Evolutionary conservation across 2,797 vertebrate species (phyloP).

Genomic region (Gallirallus australis): DNA sequence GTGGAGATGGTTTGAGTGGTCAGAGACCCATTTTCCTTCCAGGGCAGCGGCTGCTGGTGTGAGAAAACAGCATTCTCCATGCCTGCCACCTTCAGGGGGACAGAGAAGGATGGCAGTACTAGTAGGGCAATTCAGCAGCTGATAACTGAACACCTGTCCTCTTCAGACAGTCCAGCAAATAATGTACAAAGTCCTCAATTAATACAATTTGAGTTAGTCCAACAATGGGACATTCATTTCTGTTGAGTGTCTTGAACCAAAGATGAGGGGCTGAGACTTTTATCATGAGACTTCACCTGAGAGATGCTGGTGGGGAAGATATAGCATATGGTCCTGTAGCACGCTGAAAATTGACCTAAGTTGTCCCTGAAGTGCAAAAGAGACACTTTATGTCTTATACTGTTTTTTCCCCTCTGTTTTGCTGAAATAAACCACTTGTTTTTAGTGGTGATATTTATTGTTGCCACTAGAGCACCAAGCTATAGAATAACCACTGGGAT

Average conservation of each 20-base stretch:
- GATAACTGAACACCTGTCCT: neutral
- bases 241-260: neutral
- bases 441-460: neutral
- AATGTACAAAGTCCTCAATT: neutral
- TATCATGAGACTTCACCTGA: neutral
- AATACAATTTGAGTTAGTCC: neutral
- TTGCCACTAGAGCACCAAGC: neutral
- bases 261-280: neutral
- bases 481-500: neutral
- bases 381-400: neutral
- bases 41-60: fast-evolving
- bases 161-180: neutral
- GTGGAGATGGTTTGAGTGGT: neutral
- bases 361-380: neutral
- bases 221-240: neutral
- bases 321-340: fast-evolving
- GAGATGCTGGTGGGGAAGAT: neutral
- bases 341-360: neutral
- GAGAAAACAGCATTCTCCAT: neutral
- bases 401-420: neutral
- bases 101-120: neutral
- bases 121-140: neutral
- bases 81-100: fast-evolving
- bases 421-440: neutral
- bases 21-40: neutral